These are phyloP conservation scores for Perizoma flavofasciatum DNA, from an alignment of 2,888 invertebrate species.

Conservation along the genomic window DNA sequence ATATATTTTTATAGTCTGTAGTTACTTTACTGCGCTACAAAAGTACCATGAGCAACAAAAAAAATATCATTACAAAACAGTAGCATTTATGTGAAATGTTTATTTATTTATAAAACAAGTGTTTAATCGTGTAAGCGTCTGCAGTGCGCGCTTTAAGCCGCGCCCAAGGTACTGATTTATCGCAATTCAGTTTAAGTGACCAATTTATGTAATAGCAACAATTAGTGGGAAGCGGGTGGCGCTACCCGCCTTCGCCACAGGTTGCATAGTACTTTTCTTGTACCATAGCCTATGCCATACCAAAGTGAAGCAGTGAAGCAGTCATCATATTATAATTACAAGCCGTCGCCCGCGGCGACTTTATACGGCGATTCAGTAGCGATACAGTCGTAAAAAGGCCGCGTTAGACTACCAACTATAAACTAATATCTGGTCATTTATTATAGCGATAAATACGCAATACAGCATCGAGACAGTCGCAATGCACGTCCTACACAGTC, in stretches of 20 bases:
- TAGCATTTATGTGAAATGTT: constrained; percentile 34
- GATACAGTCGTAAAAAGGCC: too few species aligned
- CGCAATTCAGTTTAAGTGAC: constrained; percentile 64
- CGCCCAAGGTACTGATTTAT: constrained; percentile 59
- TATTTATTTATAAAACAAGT: constrained; percentile 51
- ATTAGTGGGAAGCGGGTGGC: constrained; percentile 55
- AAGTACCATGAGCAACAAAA: constrained; percentile 21
- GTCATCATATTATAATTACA: constrained; percentile 13
- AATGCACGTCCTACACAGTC: too few species aligned
- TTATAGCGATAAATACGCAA: too few species aligned
- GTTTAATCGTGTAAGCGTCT: constrained; percentile 49
- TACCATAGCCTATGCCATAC: constrained; percentile 30
- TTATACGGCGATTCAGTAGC: too few species aligned
- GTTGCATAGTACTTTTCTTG: constrained; percentile 19
- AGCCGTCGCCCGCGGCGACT: too few species aligned
- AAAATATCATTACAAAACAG: constrained; percentile 29
- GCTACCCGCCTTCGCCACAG: constrained; percentile 42
- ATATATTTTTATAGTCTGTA: not conserved
- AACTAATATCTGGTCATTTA: too few species aligned
- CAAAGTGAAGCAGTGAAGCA: constrained; percentile 9
- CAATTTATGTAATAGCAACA: constrained; percentile 70
- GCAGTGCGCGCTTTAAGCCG: constrained; percentile 45
- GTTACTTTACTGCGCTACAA: constrained; percentile 12
- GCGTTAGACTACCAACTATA: too few species aligned
- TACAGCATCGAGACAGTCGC: too few species aligned